Conservation (phyloP, 2,113 vertebrate genomes). For the Chlorodrepanis virens region DNA sequence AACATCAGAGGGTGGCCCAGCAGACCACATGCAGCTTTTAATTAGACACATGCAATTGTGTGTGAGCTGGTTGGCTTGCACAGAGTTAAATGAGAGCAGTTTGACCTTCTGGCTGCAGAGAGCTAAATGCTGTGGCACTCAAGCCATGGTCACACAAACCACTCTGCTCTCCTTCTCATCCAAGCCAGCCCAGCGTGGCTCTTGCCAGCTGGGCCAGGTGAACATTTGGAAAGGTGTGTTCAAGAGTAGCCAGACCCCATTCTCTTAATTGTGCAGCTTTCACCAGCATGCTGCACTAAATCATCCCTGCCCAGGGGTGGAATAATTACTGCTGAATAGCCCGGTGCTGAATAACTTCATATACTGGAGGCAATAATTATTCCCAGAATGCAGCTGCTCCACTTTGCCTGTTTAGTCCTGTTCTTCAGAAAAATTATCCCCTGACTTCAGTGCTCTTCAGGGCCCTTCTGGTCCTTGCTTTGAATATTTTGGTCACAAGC, state of each 20-base stretch:
- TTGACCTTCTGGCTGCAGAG: neutral
- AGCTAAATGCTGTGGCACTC: neutral
- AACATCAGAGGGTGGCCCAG: neutral
- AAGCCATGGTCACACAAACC: neutral
- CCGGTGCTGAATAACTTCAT: constrained; percentile 43
- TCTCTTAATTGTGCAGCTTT: constrained; percentile 36
- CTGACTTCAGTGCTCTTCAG: constrained; percentile 14
- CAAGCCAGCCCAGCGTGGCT: neutral
- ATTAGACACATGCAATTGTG: neutral
- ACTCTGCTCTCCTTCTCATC: neutral
- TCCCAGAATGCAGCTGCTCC: constrained; percentile 34
- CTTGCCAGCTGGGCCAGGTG: constrained; percentile 11
- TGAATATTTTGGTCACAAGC: constrained; percentile 11
- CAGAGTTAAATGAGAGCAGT: neutral
- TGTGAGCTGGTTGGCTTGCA: neutral
- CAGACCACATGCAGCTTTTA: neutral
- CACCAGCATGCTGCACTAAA: constrained; percentile 1
- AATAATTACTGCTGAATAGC: constrained; percentile 54
- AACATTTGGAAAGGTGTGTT: constrained; percentile 58
- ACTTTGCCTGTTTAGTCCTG: constrained; percentile 32
- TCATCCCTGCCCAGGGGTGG: constrained; percentile 50
- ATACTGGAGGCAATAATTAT: constrained; percentile 34
- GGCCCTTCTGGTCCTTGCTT: neutral
- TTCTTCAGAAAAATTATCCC: constrained; percentile 49
- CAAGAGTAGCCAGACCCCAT: constrained; percentile 26